Evolutionary conservation across 1,140 invertebrate species (phyloP).

Genomic region (Drosophila sproati): DNA sequence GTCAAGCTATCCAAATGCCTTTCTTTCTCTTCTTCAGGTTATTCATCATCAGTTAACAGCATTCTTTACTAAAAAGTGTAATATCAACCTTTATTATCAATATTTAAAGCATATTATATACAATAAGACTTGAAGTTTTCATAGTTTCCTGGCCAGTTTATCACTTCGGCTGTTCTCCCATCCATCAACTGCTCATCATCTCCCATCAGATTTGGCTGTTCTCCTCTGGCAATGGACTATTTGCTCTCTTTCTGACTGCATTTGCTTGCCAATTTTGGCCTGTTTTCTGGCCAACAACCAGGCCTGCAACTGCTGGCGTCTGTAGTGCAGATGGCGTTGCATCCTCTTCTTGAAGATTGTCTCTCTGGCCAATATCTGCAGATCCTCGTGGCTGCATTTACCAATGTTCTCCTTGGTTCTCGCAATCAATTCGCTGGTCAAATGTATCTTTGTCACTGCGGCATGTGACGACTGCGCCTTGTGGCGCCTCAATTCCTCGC

Average conservation of each 20-base stretch:
- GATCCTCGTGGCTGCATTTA: slow-evolving; percentile 62
- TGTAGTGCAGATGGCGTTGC: slow-evolving; percentile 58
- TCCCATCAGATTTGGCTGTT: neutral
- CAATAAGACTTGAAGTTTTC: neutral
- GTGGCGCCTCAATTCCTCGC: slow-evolving; percentile 61
- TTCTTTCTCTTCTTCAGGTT: too few species aligned
- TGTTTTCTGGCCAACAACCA: slow-evolving; percentile 50
- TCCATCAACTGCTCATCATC: neutral
- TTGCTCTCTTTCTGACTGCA: neutral
- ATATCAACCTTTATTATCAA: neutral
- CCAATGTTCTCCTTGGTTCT: slow-evolving; percentile 62
- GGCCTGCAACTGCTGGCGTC: slow-evolving; percentile 54
- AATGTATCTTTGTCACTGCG: slow-evolving; percentile 64
- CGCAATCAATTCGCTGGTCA: slow-evolving; percentile 64
- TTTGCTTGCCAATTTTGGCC: slow-evolving; percentile 10
- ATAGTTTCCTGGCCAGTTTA: slow-evolving; percentile 15
- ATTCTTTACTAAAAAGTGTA: too few species aligned
- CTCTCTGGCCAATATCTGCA: slow-evolving; percentile 66
- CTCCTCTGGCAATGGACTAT: neutral
- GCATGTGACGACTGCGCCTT: slow-evolving; percentile 37
- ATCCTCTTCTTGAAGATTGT: slow-evolving; percentile 67
- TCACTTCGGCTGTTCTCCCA: slow-evolving; percentile 44
- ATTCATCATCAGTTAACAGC: too few species aligned
- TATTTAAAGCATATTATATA: slow-evolving; percentile 1
- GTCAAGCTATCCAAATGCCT: too few species aligned